A percentile compares a stretch with the other conserved stretches of the same genome.
phyloP scores from a whole-genome alignment of 2,113 vertebrate genomes.

The Pygoscelis antarcticus region DNA sequence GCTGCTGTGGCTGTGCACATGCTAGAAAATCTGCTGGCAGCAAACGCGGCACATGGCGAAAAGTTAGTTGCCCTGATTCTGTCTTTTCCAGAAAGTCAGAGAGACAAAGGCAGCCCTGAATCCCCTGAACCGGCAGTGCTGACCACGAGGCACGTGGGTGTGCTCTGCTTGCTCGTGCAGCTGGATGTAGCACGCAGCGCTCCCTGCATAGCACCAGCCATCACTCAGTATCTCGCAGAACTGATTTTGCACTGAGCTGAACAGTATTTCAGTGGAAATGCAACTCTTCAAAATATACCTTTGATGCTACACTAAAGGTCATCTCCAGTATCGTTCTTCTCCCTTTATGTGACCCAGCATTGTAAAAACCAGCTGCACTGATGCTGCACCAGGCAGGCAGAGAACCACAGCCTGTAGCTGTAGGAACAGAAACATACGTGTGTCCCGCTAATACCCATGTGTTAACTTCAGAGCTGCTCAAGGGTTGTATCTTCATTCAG shows the following conservation, averaged over 20 bases:
- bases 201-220: not conserved
- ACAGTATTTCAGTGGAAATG: not conserved
- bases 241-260: not conserved
- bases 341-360: fast-evolving
- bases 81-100: slow-evolving; percentile 48
- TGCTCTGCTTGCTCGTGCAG: not conserved
- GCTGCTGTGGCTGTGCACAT: not conserved
- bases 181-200: fast-evolving
- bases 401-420: not conserved
- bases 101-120: fast-evolving
- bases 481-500: not conserved
- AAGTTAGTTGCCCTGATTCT: slow-evolving; percentile 57
- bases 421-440: not conserved
- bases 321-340: fast-evolving
- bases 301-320: not conserved
- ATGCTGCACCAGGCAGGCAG: not conserved
- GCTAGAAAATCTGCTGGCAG: slow-evolving; percentile 51
- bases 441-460: not conserved
- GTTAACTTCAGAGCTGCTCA: not conserved
- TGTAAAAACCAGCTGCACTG: not conserved
- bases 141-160: fast-evolving
- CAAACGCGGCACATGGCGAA: fast-evolving
- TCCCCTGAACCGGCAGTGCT: not conserved
- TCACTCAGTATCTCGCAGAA: not conserved
- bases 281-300: not conserved